These are phyloP conservation scores for Gymnarchus niloticus DNA, from an alignment of 2,113 vertebrate species.

Conservation along the genomic window DNA sequence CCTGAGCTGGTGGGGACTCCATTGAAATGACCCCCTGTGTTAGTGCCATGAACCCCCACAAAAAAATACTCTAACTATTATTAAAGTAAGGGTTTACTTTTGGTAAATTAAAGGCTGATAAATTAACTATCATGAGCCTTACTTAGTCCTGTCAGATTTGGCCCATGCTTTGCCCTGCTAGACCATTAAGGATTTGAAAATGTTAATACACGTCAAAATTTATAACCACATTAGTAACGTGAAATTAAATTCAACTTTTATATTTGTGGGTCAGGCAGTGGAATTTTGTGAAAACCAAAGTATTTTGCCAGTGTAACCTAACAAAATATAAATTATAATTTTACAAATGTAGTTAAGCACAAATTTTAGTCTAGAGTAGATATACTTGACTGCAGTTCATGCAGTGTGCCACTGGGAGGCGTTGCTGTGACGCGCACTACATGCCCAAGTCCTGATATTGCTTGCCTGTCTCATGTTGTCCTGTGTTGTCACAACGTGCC, in stretches of 20 bases:
- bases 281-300: background rate
- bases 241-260: background rate
- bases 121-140: background rate
- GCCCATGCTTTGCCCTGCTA: background rate
- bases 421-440: constrained; percentile 7
- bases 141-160: background rate
- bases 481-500: constrained; percentile 48
- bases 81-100: background rate
- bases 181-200: background rate
- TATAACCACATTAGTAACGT: background rate
- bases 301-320: background rate
- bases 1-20: background rate
- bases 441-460: constrained; percentile 41
- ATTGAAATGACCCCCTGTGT: background rate
- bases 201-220: background rate
- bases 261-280: background rate
- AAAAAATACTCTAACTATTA: too few species aligned
- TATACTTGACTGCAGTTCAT: background rate
- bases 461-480: constrained; percentile 42
- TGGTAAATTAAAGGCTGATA: background rate
- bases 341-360: background rate
- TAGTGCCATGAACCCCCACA: too few species aligned
- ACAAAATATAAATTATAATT: background rate
- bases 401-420: constrained; percentile 17
- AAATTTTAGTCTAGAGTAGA: too few species aligned